Evolutionary conservation across 30 jellyfish, hydroid and myxozoan species (phyloP).

Genomic region (Cassiopea andromeda): DNA sequence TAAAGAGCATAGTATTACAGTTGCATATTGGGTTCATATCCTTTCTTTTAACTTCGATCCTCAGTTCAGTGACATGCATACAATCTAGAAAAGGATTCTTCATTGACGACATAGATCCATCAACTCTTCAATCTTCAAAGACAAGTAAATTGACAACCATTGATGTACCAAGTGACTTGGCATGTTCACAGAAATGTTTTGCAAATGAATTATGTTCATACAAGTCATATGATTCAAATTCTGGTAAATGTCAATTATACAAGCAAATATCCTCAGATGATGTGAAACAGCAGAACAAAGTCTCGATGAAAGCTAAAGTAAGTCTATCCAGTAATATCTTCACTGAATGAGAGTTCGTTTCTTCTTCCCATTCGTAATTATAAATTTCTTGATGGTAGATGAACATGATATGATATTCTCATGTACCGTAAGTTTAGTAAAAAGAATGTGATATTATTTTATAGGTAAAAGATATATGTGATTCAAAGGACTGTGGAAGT

Average conservation of each 20-base stretch:
- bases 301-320: neutral
- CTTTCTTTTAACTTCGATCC: neutral
- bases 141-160: neutral
- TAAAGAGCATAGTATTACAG: too few species aligned
- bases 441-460: neutral
- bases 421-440: too few species aligned
- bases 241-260: constrained; percentile 11
- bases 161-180: constrained; percentile 9
- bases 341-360: neutral
- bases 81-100: constrained; percentile 9
- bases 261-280: neutral
- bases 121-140: neutral
- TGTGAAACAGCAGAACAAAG: neutral
- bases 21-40: too few species aligned
- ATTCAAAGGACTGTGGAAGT: neutral
- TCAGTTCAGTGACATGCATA: neutral
- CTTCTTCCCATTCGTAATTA: neutral
- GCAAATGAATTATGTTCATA: constrained; percentile 6
- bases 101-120: neutral
- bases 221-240: neutral
- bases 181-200: constrained; percentile 37
- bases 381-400: neutral
- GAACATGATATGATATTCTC: neutral
- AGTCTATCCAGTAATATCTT: neutral
- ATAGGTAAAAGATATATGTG: neutral